Conservation (phyloP, 2,888 invertebrate genomes). For the Idaea aversata region DNA sequence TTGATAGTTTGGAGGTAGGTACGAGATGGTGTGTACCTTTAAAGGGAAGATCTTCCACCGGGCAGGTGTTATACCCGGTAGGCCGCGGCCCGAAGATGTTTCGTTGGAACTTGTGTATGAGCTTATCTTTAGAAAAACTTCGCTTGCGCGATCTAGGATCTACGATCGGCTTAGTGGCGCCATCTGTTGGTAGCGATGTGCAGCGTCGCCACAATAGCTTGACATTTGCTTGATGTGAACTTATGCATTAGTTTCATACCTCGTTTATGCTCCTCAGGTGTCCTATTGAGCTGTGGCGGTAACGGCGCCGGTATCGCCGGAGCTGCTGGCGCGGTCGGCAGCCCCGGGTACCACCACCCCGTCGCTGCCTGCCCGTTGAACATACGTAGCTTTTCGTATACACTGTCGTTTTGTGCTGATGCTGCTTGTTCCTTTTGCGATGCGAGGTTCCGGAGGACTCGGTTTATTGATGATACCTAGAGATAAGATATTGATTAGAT, state of each 20-base stretch:
- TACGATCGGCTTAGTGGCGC: no score
- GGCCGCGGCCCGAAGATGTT: no score
- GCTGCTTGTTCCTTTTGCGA: constrained; percentile 97
- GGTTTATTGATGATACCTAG: constrained; percentile 98
- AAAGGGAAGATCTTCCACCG: no score
- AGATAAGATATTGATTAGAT: constrained; percentile 10
- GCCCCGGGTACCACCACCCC: constrained; percentile 92
- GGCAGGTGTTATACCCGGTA: no score
- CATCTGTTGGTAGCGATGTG: no score
- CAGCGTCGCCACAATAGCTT: no score
- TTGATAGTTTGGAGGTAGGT: no score
- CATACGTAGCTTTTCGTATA: constrained; percentile 96
- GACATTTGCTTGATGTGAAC: no score
- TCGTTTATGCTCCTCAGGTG: constrained; percentile 87
- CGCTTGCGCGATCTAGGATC: no score
- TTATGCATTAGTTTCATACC: constrained; percentile 69
- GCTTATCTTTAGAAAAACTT: no score
- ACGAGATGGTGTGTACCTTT: no score
- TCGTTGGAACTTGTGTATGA: no score
- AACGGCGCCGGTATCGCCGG: constrained; percentile 86
- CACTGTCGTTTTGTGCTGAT: constrained; percentile 90
- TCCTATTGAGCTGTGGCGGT: constrained; percentile 80
- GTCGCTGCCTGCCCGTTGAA: constrained; percentile 94
- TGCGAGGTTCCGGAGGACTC: constrained; percentile 96
- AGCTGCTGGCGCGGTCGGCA: constrained; percentile 86